Base-by-base conservation (phyloP, 2,113 vertebrate genomes). In the Ptilonorhynchus violaceus region DNA sequence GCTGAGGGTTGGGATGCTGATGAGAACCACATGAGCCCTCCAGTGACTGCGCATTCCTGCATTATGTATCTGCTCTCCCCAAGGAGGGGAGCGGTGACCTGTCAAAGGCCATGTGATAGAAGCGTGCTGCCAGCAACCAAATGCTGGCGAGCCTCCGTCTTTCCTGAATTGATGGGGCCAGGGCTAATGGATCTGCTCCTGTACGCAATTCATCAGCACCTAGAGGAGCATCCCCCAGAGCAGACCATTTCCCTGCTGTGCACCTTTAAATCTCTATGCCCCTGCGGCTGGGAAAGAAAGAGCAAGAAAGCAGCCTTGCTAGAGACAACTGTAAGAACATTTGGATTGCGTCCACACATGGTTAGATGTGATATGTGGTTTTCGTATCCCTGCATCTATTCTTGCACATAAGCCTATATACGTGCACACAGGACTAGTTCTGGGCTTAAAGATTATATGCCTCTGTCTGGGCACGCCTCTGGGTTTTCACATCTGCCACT, bases 1-100 rank as follows among this genome's bases (percentile, higher is more conserved):
- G 53, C 97, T 87, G n/a, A 66, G 95, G 79, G 52, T 18, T 94
- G 92, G 94, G 92, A 89, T 28, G 94, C 95, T 97, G 94, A 97
- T 96, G 97, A 97, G 95, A 98, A 97, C 95, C 98, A 98, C 97
- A 96, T 98, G 98, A 96, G 96, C 90, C 95, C 94, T 96, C 66
- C 76, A 53, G 95, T 12, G n/a, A 91, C 83, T 88, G 82, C 1
- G 0, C 96, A 96, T 97, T 98, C 97, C 85, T 96, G 94, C 75
- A 66, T 88, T 93, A 88, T 88, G 91, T 56, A 80, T 94, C 81
- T 75, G 46, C 73, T 93, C 85, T 91, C 73, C 1, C 56, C 72
- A 28, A 72, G 35, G 72, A 84, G 1, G 53, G 86, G 93, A 96
- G 82, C 74, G 27, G 95, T 86, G 95, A 94, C 94, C 96, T 95